phyloP scores from a whole-genome alignment of 92 coral and sea anemone genomes.

The Nematostella vectensis region DNA sequence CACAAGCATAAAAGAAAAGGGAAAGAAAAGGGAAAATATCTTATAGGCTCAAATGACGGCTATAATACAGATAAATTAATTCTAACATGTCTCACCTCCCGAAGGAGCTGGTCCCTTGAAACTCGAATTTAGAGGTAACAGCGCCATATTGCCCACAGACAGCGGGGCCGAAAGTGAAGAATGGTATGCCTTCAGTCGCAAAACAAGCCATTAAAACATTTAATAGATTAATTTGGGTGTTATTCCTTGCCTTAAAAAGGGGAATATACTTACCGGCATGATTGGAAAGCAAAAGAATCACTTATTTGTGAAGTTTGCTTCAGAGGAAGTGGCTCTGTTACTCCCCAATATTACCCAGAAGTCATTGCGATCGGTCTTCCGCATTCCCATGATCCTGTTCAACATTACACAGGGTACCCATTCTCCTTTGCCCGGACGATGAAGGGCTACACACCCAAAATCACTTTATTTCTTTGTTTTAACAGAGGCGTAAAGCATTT shows the following conservation, averaged over 20 bases:
- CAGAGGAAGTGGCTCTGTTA: slow-evolving; percentile 27
- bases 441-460: too few species aligned
- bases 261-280: slow-evolving; percentile 48
- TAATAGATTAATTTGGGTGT: neutral
- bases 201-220: slow-evolving; percentile 1
- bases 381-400: slow-evolving; percentile 18
- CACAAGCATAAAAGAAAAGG: too few species aligned
- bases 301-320: slow-evolving; percentile 1
- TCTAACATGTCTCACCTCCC: slow-evolving; percentile 85
- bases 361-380: slow-evolving; percentile 15
- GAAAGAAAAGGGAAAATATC: too few species aligned
- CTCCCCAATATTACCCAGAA: slow-evolving; percentile 35
- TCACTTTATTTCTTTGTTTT: too few species aligned
- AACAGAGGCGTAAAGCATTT: too few species aligned
- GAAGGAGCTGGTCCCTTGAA: slow-evolving; percentile 97
- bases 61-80: too few species aligned
- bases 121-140: slow-evolving; percentile 85
- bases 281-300: slow-evolving; percentile 9
- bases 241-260: neutral
- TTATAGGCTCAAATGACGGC: too few species aligned
- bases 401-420: too few species aligned
- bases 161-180: slow-evolving; percentile 72
- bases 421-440: too few species aligned
- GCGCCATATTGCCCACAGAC: slow-evolving; percentile 96
- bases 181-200: slow-evolving; percentile 77